Evolutionary conservation across 2,113 vertebrate genomes (phyloP).

Genomic region (Dissostichus mawsoni): DNA sequence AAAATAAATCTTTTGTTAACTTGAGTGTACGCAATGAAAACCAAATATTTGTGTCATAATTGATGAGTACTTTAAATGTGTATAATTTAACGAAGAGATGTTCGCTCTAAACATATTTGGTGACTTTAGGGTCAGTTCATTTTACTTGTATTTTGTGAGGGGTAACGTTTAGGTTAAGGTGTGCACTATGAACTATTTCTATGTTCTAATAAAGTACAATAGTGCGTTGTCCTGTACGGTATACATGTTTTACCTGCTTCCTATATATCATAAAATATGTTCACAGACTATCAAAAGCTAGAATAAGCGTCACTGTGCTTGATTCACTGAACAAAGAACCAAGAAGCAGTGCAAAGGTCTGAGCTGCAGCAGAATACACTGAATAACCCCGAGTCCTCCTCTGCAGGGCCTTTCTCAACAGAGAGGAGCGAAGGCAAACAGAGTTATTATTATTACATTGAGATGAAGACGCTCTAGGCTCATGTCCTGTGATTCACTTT

Average conservation of each 20-base stretch:
- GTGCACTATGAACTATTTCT: neutral
- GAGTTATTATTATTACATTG: conserved; percentile 54
- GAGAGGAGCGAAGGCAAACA: conserved; percentile 34
- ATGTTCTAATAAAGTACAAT: neutral
- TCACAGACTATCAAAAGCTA: neutral
- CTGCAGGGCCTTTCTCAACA: conserved; percentile 28
- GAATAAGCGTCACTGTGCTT: neutral
- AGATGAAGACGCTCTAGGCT: conserved; percentile 17
- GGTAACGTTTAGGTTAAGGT: neutral
- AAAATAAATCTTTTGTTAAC: too few relatives aligned
- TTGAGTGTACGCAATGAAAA: too few relatives aligned
- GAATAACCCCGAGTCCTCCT: conserved; percentile 14
- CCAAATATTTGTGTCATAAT: too few relatives aligned
- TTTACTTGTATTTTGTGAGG: neutral
- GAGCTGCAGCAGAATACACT: neutral
- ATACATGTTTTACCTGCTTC: neutral
- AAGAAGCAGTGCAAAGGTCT: conserved; percentile 19
- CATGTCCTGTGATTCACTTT: conserved; percentile 8
- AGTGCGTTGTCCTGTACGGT: neutral
- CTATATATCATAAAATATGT: neutral
- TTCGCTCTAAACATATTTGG: too few relatives aligned
- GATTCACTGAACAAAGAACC: neutral
- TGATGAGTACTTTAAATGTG: too few relatives aligned
- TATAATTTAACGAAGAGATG: too few relatives aligned
- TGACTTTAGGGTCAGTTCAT: neutral